Evolutionary conservation across 2,888 invertebrate species (phyloP).

Genomic region (Brachypterus glaber): DNA sequence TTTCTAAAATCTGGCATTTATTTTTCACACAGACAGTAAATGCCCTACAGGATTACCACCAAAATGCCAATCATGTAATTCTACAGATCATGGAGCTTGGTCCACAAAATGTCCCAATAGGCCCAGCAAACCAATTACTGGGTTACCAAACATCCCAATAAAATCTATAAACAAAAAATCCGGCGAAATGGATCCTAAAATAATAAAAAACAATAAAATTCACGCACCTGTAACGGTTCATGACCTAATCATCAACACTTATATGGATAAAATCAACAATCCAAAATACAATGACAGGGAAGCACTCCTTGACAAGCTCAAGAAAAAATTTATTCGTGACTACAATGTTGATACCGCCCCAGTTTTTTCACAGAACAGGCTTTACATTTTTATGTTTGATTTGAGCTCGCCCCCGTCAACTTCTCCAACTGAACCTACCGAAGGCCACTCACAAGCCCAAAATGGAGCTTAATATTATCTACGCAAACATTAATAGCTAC

Average conservation of each 20-base stretch:
- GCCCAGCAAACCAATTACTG: constrained; percentile 11
- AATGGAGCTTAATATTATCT: constrained; percentile 1
- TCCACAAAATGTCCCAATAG: constrained; percentile 10
- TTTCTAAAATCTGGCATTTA: constrained; percentile 10
- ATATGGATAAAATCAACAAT: constrained; percentile 7
- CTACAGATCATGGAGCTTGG: constrained; percentile 14
- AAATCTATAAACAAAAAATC: constrained; percentile 11
- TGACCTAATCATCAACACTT: constrained; percentile 10
- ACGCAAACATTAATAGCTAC: too few species aligned
- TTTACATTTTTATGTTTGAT: too few species aligned
- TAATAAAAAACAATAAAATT: constrained; percentile 8
- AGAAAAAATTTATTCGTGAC: constrained; percentile 9
- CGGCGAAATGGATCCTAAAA: not conserved
- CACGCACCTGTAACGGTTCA: constrained; percentile 8
- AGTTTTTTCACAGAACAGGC: too few species aligned
- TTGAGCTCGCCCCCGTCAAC: too few species aligned
- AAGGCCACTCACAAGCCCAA: too few species aligned
- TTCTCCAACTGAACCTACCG: too few species aligned
- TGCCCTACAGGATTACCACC: too few species aligned
- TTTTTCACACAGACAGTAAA: too few species aligned
- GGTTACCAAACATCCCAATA: constrained; percentile 10
- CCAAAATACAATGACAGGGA: constrained; percentile 4
- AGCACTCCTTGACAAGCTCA: constrained; percentile 6
- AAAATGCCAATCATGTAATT: constrained; percentile 11
- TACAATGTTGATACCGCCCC: too few species aligned